Conservation (phyloP, 2,113 vertebrate genomes). For the Anthoscopus minutus region DNA sequence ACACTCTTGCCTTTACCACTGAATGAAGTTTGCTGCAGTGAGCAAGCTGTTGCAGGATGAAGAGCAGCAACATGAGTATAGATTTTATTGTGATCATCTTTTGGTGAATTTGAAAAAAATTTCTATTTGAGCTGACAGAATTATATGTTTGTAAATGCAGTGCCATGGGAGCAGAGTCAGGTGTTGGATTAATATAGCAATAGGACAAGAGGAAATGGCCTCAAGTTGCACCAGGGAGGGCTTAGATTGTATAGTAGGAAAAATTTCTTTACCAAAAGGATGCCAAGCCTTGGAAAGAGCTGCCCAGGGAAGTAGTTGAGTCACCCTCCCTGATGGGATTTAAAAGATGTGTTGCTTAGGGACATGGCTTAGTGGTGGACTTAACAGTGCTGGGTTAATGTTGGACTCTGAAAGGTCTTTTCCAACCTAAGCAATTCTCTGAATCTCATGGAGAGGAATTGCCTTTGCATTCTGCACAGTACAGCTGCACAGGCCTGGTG, state of each 20-base stretch:
- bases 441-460: background rate
- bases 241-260: background rate
- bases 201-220: background rate
- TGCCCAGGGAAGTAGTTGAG: background rate
- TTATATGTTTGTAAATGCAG: background rate
- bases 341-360: background rate
- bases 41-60: background rate
- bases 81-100: background rate
- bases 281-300: background rate
- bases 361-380: background rate
- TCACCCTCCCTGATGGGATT: background rate
- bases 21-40: background rate
- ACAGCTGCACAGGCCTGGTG: background rate
- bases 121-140: background rate
- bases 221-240: background rate
- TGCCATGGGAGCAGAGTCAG: background rate
- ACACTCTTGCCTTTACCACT: background rate
- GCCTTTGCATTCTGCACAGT: background rate
- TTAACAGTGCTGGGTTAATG: background rate
- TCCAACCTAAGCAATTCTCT: background rate
- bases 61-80: background rate
- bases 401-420: background rate
- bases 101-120: background rate
- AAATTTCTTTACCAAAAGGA: background rate
- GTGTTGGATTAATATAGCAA: background rate